Percentiles rank a stretch among this genome's conserved stretches.
Evolutionary conservation across 2,888 invertebrate species (phyloP).

Genomic region (Endomychus coccineus): DNA sequence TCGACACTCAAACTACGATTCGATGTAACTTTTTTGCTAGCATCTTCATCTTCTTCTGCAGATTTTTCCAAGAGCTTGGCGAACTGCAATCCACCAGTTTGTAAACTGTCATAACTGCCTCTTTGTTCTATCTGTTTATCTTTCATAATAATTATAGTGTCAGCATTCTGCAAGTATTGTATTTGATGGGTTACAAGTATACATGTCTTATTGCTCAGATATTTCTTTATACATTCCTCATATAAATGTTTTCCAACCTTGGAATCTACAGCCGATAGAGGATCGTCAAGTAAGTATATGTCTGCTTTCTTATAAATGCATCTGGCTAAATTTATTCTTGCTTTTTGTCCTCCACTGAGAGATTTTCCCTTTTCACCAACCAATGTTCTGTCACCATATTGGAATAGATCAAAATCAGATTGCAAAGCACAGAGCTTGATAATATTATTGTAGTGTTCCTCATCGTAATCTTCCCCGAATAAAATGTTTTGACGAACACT

Average conservation of each 20-base stretch:
- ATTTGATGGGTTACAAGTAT: slow-evolving; percentile 68
- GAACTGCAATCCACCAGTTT: slow-evolving; percentile 47
- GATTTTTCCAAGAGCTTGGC: slow-evolving; percentile 43
- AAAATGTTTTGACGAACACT: slow-evolving; percentile 61
- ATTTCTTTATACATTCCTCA: slow-evolving; percentile 58
- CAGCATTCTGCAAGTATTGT: slow-evolving; percentile 53
- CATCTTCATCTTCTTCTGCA: slow-evolving; percentile 33
- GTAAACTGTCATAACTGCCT: slow-evolving; percentile 42
- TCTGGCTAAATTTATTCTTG: slow-evolving; percentile 68
- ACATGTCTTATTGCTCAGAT: slow-evolving; percentile 51
- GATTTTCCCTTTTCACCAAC: slow-evolving; percentile 67
- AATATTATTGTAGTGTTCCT: slow-evolving; percentile 44
- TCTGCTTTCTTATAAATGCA: slow-evolving; percentile 71
- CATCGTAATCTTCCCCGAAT: slow-evolving; percentile 52
- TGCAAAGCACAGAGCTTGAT: slow-evolving; percentile 54
- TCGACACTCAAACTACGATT: no score
- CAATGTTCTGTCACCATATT: slow-evolving; percentile 46
- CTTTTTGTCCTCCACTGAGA: slow-evolving; percentile 75
- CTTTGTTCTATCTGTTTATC: no score
- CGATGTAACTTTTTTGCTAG: slow-evolving; percentile 33
- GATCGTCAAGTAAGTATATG: slow-evolving; percentile 73
- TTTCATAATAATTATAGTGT: slow-evolving; percentile 49
- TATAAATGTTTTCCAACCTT: slow-evolving; percentile 71
- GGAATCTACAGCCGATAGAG: slow-evolving; percentile 71
- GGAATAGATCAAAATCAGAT: slow-evolving; percentile 57